Evolutionary conservation across 2,797 vertebrate genomes (phyloP).

Genomic region (Orestias chungarensis): DNA sequence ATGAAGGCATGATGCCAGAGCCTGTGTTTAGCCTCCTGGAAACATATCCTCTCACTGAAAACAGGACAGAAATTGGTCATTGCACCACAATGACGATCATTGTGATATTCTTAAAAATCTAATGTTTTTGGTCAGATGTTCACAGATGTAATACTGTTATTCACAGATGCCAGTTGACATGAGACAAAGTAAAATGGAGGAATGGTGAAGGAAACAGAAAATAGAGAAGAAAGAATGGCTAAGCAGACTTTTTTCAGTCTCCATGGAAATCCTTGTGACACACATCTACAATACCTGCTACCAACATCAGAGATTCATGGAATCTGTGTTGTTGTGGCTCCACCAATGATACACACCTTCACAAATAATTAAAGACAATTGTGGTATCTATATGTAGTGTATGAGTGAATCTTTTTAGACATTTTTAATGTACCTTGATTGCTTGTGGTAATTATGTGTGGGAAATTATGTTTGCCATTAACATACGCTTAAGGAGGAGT

Average conservation of each 20-base stretch:
- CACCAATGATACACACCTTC: neutral
- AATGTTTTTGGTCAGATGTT: conserved; percentile 6
- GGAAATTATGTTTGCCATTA: conserved; percentile 53
- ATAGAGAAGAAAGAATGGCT: conserved; percentile 32
- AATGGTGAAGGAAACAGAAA: conserved; percentile 28
- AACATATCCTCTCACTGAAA: conserved; percentile 15
- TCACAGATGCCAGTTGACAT: conserved; percentile 28
- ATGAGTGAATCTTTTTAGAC: conserved; percentile 20
- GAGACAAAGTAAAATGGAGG: conserved; percentile 48
- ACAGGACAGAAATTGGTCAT: conserved; percentile 3
- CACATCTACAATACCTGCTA: conserved; percentile 72
- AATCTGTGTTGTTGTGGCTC: conserved; percentile 33
- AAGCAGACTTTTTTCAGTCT: conserved; percentile 67
- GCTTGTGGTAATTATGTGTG: conserved; percentile 55
- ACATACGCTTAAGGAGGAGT: conserved; percentile 50
- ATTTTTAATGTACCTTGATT: conserved; percentile 52
- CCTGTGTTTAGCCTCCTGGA: conserved; percentile 9
- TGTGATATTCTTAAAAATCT: conserved; percentile 2
- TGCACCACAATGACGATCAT: conserved; percentile 11
- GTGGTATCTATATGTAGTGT: neutral
- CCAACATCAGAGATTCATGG: conserved; percentile 47
- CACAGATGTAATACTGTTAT: conserved; percentile 1
- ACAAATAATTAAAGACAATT: conserved; percentile 5
- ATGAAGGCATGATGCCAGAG: conserved; percentile 35
- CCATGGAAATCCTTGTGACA: conserved; percentile 79